Evolutionary conservation across 2,888 invertebrate species (phyloP).

Genomic region (Ectropis crepuscularia): DNA sequence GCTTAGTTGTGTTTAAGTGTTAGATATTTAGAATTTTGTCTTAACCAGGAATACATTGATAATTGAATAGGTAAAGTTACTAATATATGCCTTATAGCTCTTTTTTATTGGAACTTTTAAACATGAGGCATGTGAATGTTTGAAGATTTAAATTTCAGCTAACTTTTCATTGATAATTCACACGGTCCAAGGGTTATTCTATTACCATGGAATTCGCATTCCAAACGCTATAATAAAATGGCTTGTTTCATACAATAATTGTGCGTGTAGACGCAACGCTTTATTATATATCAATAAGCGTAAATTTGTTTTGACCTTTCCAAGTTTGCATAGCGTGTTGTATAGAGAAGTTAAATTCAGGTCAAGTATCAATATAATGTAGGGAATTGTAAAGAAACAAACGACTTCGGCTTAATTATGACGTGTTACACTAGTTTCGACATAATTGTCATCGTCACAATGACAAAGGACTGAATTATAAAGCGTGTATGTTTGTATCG

Average conservation of each 20-base stretch:
- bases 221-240: slow-evolving; percentile 43
- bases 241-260: slow-evolving; percentile 30
- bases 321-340: slow-evolving; percentile 41
- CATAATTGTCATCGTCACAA: slow-evolving; percentile 10
- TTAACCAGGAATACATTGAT: no score
- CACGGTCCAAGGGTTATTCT: slow-evolving; percentile 23
- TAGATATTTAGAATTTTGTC: no score
- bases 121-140: no score
- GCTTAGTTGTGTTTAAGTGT: no score
- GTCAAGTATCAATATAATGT: slow-evolving; percentile 53
- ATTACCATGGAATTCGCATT: slow-evolving; percentile 28
- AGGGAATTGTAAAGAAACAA: slow-evolving; percentile 15
- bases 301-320: slow-evolving; percentile 58
- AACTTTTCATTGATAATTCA: slow-evolving; percentile 12
- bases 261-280: slow-evolving; percentile 45
- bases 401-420: slow-evolving; percentile 20
- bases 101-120: no score
- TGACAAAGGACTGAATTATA: neutral
- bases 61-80: no score
- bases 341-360: slow-evolving; percentile 53
- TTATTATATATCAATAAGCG: slow-evolving; percentile 56
- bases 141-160: slow-evolving; percentile 5
- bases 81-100: no score
- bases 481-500: no score
- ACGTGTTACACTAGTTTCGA: slow-evolving; percentile 11